Base-by-base conservation (phyloP, 2,888 invertebrate genomes). In the Petrolisthes manimaculis region DNA sequence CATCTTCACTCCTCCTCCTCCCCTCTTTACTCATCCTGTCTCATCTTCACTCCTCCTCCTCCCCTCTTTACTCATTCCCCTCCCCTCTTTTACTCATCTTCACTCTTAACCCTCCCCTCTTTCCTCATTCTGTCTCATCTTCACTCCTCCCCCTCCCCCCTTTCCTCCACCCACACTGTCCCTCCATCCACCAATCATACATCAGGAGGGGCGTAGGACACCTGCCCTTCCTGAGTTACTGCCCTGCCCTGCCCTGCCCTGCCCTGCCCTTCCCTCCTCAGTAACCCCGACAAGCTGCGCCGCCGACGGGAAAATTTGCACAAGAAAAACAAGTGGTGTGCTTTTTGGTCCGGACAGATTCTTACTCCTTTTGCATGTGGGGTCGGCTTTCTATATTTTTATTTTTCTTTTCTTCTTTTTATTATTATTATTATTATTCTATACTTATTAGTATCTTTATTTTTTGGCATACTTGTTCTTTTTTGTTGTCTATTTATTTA, bases 101-200 rank as follows among this genome's bases (percentile, higher is more conserved):
- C 53, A 71, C 80, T 71, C 56, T 51, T 67, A 18, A 53, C 18
- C 75, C 56, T 6, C 12, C 79, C 79, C 37, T 61, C 77, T 77
- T 51, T 77, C 75, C 51, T 51, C 24, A 56, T 37, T 8, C 21
- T 14, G 53, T 21, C 53, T 37, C 9, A 51, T 24, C 77, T 37
- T n/a, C 55, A 3, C 80, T 51, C 0, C 18, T 55, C 54, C 6
- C 80, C 18, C n/a, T 54, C n/a, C 24, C 54, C 55, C 54, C 61
- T 4, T 82, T 24, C 37, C 61, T 61, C 80, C 55, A 5, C 24
- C 55, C 75, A 9, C 4, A 24, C 75, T 3, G 24, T n/a, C 75
- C 37, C 75, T n/a, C 18, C 37, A 6, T 9, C 75, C 75, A 21
- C 75, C 75, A 61, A 61, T 61, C 61, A 61, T 61, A 61, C 12